Evolutionary conservation across 2,888 invertebrate species (phyloP).

Genomic region (Leucozona laternaria): DNA sequence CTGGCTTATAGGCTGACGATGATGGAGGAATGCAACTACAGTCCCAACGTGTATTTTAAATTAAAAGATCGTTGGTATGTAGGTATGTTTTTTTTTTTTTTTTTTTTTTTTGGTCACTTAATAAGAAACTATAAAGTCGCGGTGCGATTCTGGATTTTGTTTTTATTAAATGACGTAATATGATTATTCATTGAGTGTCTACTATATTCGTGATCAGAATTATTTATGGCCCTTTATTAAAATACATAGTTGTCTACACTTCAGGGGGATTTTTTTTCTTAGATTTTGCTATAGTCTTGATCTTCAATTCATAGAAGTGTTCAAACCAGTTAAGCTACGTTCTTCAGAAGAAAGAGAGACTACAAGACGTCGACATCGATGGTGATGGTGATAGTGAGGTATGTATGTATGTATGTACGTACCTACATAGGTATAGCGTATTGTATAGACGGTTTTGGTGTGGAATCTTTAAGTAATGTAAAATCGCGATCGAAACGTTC

Average conservation of each 20-base stretch:
- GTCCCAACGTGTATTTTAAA: constrained; percentile 51
- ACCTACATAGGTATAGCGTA: neutral
- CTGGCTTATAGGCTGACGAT: constrained; percentile 3
- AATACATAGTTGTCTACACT: neutral
- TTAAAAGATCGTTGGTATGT: constrained; percentile 22
- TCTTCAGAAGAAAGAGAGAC: constrained; percentile 58
- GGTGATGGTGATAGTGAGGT: neutral
- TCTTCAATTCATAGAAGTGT: constrained; percentile 58
- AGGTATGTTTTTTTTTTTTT: neutral
- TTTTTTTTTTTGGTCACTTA: no score
- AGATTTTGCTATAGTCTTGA: constrained; percentile 1
- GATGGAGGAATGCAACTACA: constrained; percentile 23
- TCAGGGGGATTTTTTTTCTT: constrained; percentile 25
- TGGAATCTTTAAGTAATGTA: constrained; percentile 62
- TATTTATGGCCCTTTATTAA: constrained; percentile 41
- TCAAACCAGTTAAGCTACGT: constrained; percentile 57
- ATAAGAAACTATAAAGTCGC: constrained; percentile 17
- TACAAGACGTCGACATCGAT: constrained; percentile 30
- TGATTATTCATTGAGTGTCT: constrained; percentile 70
- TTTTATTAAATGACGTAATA: constrained; percentile 65
- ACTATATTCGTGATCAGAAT: constrained; percentile 51
- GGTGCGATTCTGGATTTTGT: constrained; percentile 23
- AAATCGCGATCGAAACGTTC: constrained; percentile 60
- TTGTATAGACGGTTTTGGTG: neutral
- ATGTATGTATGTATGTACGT: no score